These are phyloP conservation scores for Bettongia penicillata DNA, from an alignment of 2,113 vertebrate species.

Conservation along the genomic window DNA sequence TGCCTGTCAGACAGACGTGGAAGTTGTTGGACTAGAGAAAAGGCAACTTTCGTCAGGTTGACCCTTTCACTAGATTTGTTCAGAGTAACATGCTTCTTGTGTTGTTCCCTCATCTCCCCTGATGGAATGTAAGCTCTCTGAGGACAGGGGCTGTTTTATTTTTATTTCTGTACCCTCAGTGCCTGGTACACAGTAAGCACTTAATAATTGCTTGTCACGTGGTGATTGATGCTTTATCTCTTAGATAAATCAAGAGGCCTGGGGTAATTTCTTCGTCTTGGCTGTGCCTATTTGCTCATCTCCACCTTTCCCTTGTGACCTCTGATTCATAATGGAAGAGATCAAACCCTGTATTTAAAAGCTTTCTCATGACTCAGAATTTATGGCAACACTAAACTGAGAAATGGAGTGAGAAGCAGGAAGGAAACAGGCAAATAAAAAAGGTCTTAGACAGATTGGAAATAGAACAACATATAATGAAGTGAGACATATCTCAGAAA, in stretches of 20 bases:
- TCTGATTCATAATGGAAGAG: neutral
- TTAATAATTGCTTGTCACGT: neutral
- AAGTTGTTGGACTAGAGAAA: neutral
- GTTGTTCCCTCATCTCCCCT: neutral
- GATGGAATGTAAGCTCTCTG: neutral
- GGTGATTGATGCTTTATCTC: neutral
- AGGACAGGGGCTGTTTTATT: neutral
- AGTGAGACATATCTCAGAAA: conserved; percentile 38
- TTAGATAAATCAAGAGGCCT: neutral
- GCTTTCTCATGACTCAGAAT: conserved; percentile 30
- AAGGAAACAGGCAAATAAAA: conserved; percentile 25
- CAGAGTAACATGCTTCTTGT: neutral
- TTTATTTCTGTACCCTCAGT: neutral
- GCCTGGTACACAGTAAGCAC: neutral
- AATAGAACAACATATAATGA: neutral
- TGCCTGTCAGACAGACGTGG: neutral
- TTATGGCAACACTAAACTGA: conserved; percentile 27
- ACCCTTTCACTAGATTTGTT: neutral
- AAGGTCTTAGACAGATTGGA: conserved; percentile 38
- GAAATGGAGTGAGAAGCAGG: neutral
- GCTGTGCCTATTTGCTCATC: neutral
- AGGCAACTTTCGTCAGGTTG: neutral
- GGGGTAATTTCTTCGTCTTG: neutral
- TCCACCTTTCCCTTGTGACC: neutral
- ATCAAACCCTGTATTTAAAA: neutral